Percentiles rank a stretch among this genome's conserved stretches.
phyloP scores from a whole-genome alignment of 1,140 invertebrate species.

The Adoxophyes honmai region DNA sequence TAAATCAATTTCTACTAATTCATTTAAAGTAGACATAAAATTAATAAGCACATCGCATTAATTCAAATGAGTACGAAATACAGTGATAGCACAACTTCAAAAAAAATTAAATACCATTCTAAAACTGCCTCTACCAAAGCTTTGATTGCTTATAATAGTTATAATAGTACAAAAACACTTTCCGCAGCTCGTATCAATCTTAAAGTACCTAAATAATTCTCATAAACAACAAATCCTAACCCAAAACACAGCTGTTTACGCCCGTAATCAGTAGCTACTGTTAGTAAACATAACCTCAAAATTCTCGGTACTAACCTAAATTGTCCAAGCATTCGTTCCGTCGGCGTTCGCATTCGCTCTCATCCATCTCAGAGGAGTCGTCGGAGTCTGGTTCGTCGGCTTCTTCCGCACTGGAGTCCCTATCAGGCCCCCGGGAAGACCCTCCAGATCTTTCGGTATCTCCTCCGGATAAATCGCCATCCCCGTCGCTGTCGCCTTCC shows the following conservation, averaged over 20 bases:
- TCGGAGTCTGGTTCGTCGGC: slow-evolving; percentile 86
- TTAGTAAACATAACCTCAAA: slow-evolving; percentile 75
- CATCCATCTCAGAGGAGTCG: slow-evolving; percentile 94
- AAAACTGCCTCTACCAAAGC: too few relatives aligned
- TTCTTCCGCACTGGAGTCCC: slow-evolving; percentile 84
- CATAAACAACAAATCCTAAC: not conserved
- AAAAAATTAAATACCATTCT: too few relatives aligned
- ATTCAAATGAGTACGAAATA: too few relatives aligned
- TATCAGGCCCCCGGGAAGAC: slow-evolving; percentile 79
- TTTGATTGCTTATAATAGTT: too few relatives aligned
- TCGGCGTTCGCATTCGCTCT: slow-evolving; percentile 92
- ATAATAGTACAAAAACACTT: too few relatives aligned
- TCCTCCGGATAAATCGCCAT: slow-evolving; percentile 79
- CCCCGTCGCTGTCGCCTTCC: slow-evolving; percentile 77
- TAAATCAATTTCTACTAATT: too few relatives aligned
- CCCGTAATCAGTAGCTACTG: slow-evolving; percentile 26
- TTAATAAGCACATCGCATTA: not conserved
- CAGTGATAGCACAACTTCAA: too few relatives aligned
- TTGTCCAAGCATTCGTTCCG: slow-evolving; percentile 91
- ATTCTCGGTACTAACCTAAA: slow-evolving; percentile 79
- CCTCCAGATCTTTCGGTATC: slow-evolving; percentile 80
- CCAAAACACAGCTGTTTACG: slow-evolving; percentile 5
- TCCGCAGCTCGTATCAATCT: too few relatives aligned
- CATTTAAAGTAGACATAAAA: not conserved
- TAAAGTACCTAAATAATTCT: too few relatives aligned